Conservation (phyloP, 1,140 invertebrate species). For the Helicoverpa armigera region DNA sequence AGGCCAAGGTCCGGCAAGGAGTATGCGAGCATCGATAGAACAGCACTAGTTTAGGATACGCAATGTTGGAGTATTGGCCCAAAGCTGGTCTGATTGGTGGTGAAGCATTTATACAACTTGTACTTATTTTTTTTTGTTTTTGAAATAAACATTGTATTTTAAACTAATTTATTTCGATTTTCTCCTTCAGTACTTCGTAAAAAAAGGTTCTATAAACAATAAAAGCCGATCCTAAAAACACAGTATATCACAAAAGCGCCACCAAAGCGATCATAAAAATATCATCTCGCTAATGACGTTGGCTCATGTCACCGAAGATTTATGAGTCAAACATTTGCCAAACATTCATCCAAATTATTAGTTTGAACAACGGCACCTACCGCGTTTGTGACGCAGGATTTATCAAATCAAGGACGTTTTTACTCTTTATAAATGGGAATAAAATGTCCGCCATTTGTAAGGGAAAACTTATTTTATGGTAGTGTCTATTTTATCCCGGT, state of each 20-base stretch:
- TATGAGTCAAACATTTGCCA: slow-evolving; percentile 44
- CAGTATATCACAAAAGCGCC: neutral
- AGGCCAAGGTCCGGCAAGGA: slow-evolving; percentile 95
- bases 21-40: slow-evolving; percentile 93
- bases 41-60: slow-evolving; percentile 82
- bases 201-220: neutral
- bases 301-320: slow-evolving; percentile 39
- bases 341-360: slow-evolving; percentile 47
- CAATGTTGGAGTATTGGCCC: neutral
- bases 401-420: neutral
- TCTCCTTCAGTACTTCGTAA: neutral
- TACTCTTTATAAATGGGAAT: neutral
- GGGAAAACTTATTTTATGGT: neutral
- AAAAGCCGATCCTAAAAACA: neutral
- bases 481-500: neutral
- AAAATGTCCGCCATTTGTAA: neutral
- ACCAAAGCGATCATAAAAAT: slow-evolving; percentile 29
- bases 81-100: neutral
- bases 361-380: slow-evolving; percentile 37
- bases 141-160: neutral
- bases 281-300: slow-evolving; percentile 40
- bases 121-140: neutral
- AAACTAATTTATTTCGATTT: neutral
- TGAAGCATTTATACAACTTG: neutral
- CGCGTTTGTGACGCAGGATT: slow-evolving; percentile 7